phyloP scores from a whole-genome alignment of 2,113 vertebrate species.

The Oncorhynchus clarkii region DNA sequence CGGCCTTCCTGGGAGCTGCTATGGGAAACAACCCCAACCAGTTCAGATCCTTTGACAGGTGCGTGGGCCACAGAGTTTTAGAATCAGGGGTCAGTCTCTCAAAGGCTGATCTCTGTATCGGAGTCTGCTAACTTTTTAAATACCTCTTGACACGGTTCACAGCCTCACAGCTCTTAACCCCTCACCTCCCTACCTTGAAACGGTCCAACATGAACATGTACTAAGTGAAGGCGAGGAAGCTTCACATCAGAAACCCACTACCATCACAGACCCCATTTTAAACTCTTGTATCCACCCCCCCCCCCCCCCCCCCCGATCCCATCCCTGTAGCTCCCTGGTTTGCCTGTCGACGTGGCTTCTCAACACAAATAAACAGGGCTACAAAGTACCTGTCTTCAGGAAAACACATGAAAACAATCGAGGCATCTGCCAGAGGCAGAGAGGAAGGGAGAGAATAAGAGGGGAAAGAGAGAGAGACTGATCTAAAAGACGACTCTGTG shows the following conservation, averaged over 20 bases:
- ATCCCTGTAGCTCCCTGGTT: slow-evolving; percentile 31
- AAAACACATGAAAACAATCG: slow-evolving; percentile 36
- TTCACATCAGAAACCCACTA: slow-evolving; percentile 42
- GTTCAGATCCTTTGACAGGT: slow-evolving; percentile 96
- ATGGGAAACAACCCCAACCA: slow-evolving; percentile 75
- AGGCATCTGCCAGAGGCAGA: slow-evolving; percentile 23
- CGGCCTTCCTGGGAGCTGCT: slow-evolving; percentile 78
- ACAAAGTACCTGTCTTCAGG: slow-evolving; percentile 48
- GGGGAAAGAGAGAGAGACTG: neutral
- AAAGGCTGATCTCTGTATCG: slow-evolving; percentile 34
- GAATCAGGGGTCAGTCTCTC: slow-evolving; percentile 7
- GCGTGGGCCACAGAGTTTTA: slow-evolving; percentile 28
- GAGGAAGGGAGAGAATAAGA: neutral
- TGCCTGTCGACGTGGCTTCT: slow-evolving; percentile 28
- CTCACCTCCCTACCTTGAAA: slow-evolving; percentile 26
- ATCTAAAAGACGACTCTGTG: slow-evolving; percentile 12
- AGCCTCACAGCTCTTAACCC: slow-evolving; percentile 27
- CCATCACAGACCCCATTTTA: slow-evolving; percentile 36
- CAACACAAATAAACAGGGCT: slow-evolving; percentile 41
- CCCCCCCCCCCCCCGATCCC: neutral
- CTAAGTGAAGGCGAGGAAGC: neutral
- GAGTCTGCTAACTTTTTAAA: neutral
- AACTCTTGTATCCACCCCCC: slow-evolving; percentile 30
- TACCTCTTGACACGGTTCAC: neutral
- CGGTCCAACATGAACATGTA: neutral